These are phyloP conservation scores for Ifrita kowaldi DNA, from an alignment of 2,113 vertebrate species.

Conservation along the genomic window DNA sequence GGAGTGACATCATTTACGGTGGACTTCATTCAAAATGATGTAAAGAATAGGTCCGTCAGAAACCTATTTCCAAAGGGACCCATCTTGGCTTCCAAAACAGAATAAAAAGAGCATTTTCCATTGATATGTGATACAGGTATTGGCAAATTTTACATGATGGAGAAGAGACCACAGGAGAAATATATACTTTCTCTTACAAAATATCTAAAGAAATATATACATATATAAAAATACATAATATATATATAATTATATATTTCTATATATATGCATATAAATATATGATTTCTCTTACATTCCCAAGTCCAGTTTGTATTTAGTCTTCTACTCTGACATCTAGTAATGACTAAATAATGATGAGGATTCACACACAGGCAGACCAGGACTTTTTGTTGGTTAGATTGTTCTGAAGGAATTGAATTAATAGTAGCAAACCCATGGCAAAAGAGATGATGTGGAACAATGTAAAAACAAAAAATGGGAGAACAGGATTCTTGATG, in stretches of 20 bases:
- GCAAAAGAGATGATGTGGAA: not conserved
- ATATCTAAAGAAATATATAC: too few relatives aligned
- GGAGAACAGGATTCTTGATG: not conserved
- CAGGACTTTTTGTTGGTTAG: not conserved
- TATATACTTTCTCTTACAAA: too few relatives aligned
- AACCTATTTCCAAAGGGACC: not conserved
- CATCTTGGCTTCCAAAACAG: not conserved
- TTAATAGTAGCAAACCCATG: not conserved
- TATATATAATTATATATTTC: too few relatives aligned
- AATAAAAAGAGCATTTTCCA: not conserved
- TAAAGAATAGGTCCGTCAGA: not conserved
- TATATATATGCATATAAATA: too few relatives aligned
- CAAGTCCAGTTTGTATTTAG: not conserved
- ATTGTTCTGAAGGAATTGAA: not conserved
- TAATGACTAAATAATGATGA: not conserved
- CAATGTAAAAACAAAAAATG: not conserved
- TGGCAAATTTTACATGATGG: not conserved
- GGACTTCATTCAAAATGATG: not conserved
- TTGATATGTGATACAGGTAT: not conserved
- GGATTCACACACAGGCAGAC: not conserved
- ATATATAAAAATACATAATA: too few relatives aligned
- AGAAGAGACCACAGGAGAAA: not conserved
- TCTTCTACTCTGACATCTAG: not conserved
- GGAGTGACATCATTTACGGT: not conserved
- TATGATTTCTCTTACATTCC: not conserved